Conservation (phyloP, 2,113 vertebrate genomes). For the Eolophus roseicapilla region DNA sequence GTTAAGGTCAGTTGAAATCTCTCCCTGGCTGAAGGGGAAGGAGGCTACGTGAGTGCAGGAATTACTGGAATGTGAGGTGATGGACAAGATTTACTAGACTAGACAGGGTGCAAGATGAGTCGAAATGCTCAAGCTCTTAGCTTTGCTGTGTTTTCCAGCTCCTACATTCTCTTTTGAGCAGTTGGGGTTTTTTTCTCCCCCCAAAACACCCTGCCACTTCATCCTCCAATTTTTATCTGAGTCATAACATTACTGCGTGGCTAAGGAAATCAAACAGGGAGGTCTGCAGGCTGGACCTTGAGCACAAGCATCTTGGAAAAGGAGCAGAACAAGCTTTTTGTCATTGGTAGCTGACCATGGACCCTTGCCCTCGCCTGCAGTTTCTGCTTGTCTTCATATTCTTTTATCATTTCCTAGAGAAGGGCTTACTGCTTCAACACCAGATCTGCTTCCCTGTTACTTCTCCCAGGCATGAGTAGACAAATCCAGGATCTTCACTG, state of each 20-base stretch:
- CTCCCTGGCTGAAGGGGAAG: not conserved
- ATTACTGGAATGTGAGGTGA: not conserved
- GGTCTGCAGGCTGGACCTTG: not conserved
- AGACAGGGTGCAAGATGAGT: not conserved
- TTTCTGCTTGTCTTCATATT: not conserved
- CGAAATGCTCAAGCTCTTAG: not conserved
- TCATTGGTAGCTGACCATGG: not conserved
- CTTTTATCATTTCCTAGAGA: not conserved
- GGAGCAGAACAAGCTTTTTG: not conserved
- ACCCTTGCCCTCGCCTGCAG: not conserved
- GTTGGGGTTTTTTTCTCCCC: rapidly evolving
- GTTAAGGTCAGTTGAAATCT: not conserved
- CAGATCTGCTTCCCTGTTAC: not conserved
- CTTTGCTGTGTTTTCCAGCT: not conserved
- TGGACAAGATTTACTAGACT: not conserved
- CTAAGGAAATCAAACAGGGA: not conserved
- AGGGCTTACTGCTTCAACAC: not conserved
- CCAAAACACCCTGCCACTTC: not conserved
- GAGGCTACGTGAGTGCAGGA: not conserved
- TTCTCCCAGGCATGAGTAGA: not conserved
- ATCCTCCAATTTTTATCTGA: not conserved
- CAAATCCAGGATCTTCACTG: not conserved
- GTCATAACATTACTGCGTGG: not conserved
- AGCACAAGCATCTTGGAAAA: not conserved
- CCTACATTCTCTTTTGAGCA: not conserved